Evolutionary conservation across 1,140 invertebrate genomes (phyloP), one percentile per base, ranked within the genome.

Genomic region (Probaryconus sp.): DNA sequence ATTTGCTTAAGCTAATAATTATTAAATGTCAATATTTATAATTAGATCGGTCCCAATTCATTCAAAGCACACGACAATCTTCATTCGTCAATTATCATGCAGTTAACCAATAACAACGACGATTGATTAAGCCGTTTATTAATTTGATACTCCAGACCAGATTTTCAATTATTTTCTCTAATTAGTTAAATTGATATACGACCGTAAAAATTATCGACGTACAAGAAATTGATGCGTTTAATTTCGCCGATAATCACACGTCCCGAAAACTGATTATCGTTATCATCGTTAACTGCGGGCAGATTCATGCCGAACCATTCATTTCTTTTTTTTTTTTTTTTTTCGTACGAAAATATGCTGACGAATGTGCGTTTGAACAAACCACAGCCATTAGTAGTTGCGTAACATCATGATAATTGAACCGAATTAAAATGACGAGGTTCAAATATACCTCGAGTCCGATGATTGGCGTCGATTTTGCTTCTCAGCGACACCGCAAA

Each of bases 331-430:
- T 13, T 31, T 21, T 33, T 30, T 5, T 13, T 55, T 21, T 21
- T 10, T 24, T 26, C 11, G 10, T 35, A 17, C 7, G 37, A 28
- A 51, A 51, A 60, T 60, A 18, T 42, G 35, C 33, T 47, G 20
- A 33, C 13, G 26, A 33, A 53, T 37, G 17, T 38, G 42, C n/a
- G 21, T 47, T 56, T 13, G 30, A 11, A 40, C 45, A 21, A 56
- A 67, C 70, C 69, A 17, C 53, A 65, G 13, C 53, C 51, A 64
- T 72, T 60, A 64, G 43, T 50, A 72, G 43, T 20, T 24, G 37
- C 58, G 37, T 58, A 58, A 65, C 30, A 72, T 37, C 45, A 40
- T 40, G 45, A 60, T 60, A 72, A 72, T 72, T 58, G 55, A 60
- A 48, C 30, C 24, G 40, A 72, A 53, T 65, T 65, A 60, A 65